Evolutionary conservation across 2,797 vertebrate species (phyloP).

Genomic region (Orientallactaga sibirica): DNA sequence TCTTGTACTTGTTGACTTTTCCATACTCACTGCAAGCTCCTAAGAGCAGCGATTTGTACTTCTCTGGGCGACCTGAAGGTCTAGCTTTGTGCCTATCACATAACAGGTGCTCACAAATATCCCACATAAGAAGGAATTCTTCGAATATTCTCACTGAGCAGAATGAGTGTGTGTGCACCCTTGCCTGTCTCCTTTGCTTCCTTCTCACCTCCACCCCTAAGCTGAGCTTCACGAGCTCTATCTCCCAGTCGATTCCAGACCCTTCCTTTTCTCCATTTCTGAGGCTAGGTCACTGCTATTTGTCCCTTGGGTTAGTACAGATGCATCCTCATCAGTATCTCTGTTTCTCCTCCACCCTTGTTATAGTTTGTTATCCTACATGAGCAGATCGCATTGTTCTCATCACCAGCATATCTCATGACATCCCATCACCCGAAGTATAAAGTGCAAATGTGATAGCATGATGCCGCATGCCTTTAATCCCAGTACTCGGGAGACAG

Average conservation of each 20-base stretch:
- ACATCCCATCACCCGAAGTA: neutral
- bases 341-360: neutral
- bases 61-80: neutral
- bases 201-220: too few relatives aligned
- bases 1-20: neutral
- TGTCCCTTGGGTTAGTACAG: neutral
- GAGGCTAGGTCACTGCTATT: neutral
- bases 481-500: too few relatives aligned
- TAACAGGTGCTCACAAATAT: neutral
- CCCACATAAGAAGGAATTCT: neutral
- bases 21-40: neutral
- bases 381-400: fast-evolving
- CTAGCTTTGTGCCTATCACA: neutral
- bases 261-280: neutral
- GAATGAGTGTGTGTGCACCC: neutral
- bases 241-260: neutral
- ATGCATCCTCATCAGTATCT: neutral
- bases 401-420: fast-evolving
- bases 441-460: neutral
- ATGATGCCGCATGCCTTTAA: too few relatives aligned
- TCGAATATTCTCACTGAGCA: neutral
- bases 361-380: neutral
- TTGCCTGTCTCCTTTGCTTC: neutral
- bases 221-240: neutral
- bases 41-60: neutral